phyloP scores from a whole-genome alignment of 2,888 invertebrate species.

The Heteropelma amictum region DNA sequence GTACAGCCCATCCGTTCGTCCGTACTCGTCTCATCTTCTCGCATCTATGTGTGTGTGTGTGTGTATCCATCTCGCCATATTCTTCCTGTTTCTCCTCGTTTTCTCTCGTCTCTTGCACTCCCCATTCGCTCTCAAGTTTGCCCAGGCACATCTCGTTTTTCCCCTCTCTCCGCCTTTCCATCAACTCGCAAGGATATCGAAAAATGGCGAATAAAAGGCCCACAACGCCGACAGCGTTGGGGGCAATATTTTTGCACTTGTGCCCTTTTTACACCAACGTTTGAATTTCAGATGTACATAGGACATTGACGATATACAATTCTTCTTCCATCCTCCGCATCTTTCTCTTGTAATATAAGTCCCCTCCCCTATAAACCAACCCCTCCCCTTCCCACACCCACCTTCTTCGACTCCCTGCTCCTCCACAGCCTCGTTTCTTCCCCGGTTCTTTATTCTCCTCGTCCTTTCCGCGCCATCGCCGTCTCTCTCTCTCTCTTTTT shows the following conservation, averaged over 20 bases:
- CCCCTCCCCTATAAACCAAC: background rate
- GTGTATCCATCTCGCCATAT: conserved; percentile 37
- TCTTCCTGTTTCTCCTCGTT: conserved; percentile 40
- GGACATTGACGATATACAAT: conserved; percentile 5
- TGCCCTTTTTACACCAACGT: too few species aligned
- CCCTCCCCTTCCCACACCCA: too few species aligned
- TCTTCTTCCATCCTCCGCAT: conserved; percentile 41
- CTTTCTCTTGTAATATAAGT: conserved; percentile 19
- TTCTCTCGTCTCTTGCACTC: conserved; percentile 22
- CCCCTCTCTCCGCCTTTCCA: conserved; percentile 20
- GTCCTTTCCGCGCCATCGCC: conserved; percentile 22
- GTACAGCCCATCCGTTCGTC: conserved; percentile 39
- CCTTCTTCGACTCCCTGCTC: too few species aligned
- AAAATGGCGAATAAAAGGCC: too few species aligned
- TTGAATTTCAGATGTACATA: too few species aligned
- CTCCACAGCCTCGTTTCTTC: conserved; percentile 34
- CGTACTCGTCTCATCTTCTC: conserved; percentile 51
- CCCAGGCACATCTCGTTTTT: conserved; percentile 38
- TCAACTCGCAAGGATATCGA: conserved; percentile 19
- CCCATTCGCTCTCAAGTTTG: conserved; percentile 32
- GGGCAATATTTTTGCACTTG: too few species aligned
- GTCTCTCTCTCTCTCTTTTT: conserved; percentile 46
- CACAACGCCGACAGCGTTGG: too few species aligned
- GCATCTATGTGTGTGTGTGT: conserved; percentile 16
- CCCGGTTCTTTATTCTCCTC: conserved; percentile 24